Base-by-base conservation (phyloP, 2,888 invertebrate species). In the Isoperla grammatica region DNA sequence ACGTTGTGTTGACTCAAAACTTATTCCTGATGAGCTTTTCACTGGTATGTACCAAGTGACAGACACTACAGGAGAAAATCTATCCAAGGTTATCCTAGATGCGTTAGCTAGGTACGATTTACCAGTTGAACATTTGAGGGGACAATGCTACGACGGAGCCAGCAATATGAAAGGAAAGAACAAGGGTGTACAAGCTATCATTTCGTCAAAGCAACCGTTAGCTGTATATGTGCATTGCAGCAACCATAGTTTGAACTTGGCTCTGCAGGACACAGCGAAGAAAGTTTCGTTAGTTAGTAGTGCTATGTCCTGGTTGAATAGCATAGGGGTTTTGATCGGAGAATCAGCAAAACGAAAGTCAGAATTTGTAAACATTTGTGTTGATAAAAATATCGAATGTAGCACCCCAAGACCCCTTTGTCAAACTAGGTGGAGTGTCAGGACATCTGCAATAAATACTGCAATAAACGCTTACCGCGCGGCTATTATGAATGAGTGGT, bases 371-470 rank as follows among this genome's bases (percentile, higher is more conserved):
- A 12, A 20, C 20, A 23, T 59, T 9, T 46, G 50, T 29, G 29
- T 43, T 35, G 45, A 56, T 2, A 56, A 43, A 46, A 19, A 19
- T 23, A 17, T 56, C 19, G 13, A 23, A 20, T 46, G 22, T 13
- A 5, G 13, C 42, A 54, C 55, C 39, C 48, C 11, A 37, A 57
- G 55, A 45, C 53, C 55, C 12, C 45, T 59, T 22, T 55, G 59
- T 45, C 29, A 39, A 43, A 59, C 59, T 43, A 37, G 59, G 43
- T 57, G 59, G 45, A 56, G 39, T 43, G 20, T 42, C 56, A 39
- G 59, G 45, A 56, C 35, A 17, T 19, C 50, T n/a, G 54, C 53
- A 54, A 45, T 59, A 37, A 42, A 43, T 29, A 43, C 42, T 20
- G 54, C 43, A 6, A 13, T 59, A 29, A 29, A 43, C 13, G 54